These are phyloP conservation scores for Cylindroiulus punctatus DNA, from an alignment of 2,888 invertebrate genomes.

Conservation along the genomic window DNA sequence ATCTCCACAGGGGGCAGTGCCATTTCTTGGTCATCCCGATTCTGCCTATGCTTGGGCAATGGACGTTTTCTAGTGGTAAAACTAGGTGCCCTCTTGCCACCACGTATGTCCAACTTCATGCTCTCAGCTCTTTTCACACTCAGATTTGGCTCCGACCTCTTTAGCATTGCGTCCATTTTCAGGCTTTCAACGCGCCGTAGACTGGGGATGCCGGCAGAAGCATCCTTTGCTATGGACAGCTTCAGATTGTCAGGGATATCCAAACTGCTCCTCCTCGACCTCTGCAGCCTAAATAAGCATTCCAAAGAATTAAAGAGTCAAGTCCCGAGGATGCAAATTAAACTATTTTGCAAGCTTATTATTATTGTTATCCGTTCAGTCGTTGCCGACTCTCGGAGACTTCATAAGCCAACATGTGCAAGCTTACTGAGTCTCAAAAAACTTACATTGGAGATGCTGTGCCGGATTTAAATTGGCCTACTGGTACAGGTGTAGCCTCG, in stretches of 20 bases:
- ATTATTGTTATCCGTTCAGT: too few species aligned
- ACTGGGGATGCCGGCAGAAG: neutral
- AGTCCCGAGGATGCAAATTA: too few species aligned
- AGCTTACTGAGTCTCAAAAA: neutral
- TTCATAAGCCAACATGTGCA: too few species aligned
- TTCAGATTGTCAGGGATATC: constrained; percentile 54
- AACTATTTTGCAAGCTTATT: too few species aligned
- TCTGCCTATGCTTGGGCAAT: constrained; percentile 73
- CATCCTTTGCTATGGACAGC: constrained; percentile 54
- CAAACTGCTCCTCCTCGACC: constrained; percentile 50
- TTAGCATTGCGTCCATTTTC: constrained; percentile 53
- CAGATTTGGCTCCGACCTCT: constrained; percentile 59
- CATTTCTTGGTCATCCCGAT: constrained; percentile 10
- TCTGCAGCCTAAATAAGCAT: neutral
- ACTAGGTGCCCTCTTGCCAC: constrained; percentile 76
- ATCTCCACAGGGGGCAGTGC: constrained; percentile 88
- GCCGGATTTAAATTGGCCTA: constrained; percentile 50
- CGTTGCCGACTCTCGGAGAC: too few species aligned
- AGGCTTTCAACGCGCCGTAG: constrained; percentile 57
- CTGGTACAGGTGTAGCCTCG: constrained; percentile 34
- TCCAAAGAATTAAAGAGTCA: neutral
- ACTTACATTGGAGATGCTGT: constrained; percentile 54
- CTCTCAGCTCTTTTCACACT: constrained; percentile 86
- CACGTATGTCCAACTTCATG: constrained; percentile 77
- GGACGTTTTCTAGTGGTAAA: constrained; percentile 92